Evolutionary conservation across 2,797 vertebrate species (phyloP), one percentile per base, ranked within the genome.

Genomic region (Adrianichthys oophorus): DNA sequence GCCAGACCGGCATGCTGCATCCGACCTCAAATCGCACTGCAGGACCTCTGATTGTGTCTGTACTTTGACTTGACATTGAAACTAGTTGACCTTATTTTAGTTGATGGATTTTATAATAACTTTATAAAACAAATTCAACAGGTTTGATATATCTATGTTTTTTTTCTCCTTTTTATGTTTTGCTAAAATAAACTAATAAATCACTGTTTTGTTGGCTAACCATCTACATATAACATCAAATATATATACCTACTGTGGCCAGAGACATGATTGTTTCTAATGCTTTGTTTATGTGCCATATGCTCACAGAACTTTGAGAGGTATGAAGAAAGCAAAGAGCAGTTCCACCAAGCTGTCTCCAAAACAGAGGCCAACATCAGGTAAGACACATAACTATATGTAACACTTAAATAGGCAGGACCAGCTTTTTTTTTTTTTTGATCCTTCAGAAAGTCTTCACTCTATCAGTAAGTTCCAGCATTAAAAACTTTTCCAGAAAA

Each of bases 281-380:
- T 72, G 41, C 76, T 44, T 69, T 53, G 26, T 65, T 44, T 52
- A n/a, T 2, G 18, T 19, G 14, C 5, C 37, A 4, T 0, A 7
- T 62, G 15, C 68, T 47, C 67, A 51, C 21, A 91, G 89, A 90
- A 88, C 72, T 55, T 50, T 56, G 85, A 89, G 59, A 65, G 74
- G 63, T 90, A 84, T 26, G 43, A 70, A 50, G 69, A 87, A 60
- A 86, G 85, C 71, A 87, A 86, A 61, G 77, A 86, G 16, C 58
- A 89, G 42, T 91, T 91, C 70, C 83, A 89, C 52, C 55, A 82
- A 65, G 83, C 85, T 59, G 88, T 85, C 64, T 73, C 80, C 37
- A 60, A 72, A 70, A 79, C 76, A 0, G 85, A 90, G 78, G 76
- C 19, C 43, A 79, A 54, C 15, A 57, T 90, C 78, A 87, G 82